Base-by-base conservation (phyloP, 2,113 vertebrate genomes). In the Psephotus haematonotus region DNA sequence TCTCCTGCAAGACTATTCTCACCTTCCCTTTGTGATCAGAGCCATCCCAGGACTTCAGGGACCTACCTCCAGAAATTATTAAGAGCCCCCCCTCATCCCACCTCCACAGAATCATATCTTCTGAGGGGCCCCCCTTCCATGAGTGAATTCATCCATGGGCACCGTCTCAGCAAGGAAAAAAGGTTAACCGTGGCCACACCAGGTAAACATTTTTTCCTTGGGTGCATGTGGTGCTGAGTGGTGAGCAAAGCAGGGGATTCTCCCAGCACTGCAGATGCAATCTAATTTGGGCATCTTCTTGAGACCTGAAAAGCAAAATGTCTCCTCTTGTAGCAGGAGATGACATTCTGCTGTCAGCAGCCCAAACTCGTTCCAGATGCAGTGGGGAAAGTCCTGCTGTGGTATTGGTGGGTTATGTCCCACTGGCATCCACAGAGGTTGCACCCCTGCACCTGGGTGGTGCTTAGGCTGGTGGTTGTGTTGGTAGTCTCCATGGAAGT, bases 11-110 rank as follows among this genome's bases (percentile, higher is more conserved):
- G 98, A 98, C 98, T 96, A 98, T 98, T 98, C 97, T 98, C 98
- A 98, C 98, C 98, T 98, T 98, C 98, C 98, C 98, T 98, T 98
- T 98, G 98, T 98, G 98, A 98, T 98, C 98, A 98, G 98, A 98
- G 97, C 97, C 98, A 97, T 98, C 97, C 98, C 98, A 98, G 98
- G 98, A 98, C 98, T 97, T 97, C 98, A 98, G 98, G 98, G 98
- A 98, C 97, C 97, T 97, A 98, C 95, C 97, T 98, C 95, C 98
- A 98, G 98, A 97, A 93, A 98, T 98, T 98, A 98, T 98, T 98
- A 98, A 98, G 97, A 97, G 95, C 97, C 88, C 98, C 98, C 98
- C 97, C 97, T 97, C 98, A 98, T 96, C 98, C 98, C 50, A 91
- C 97, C 96, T 98, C 97, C 98, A 98, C 98, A 98, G 98, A 98